Base-by-base conservation (phyloP, 2,888 invertebrate genomes). In the Thymelicus lineola region DNA sequence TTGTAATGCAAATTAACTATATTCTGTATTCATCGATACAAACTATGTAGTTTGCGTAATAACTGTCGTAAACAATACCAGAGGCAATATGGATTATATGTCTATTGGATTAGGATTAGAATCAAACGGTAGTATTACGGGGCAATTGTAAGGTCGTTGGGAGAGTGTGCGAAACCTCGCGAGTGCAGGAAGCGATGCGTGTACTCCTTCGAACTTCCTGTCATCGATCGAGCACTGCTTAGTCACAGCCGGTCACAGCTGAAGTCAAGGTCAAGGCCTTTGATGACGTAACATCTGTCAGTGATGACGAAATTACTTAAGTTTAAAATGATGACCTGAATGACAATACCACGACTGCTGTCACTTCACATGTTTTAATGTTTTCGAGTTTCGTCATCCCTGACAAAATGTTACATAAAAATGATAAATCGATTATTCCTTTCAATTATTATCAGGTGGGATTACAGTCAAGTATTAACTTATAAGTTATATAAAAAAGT, bases 101-200 rank as follows among this genome's bases (percentile, higher is more conserved):
- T 57, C 62, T n/a, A 45, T 63, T 35, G 53, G 61, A 67, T 67
- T 67, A 45, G 61, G 66, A 66, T 59, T 59, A 59, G 48, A 59
- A 66, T 50, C 58, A 59, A 50, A 35, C 58, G 59, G 59, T 3
- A 9, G 58, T 17, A 59, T 50, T 12, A 67, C 45, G 20, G 67
- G 28, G 50, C 58, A 48, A 66, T 66, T 17, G 42, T 79, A 84
- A 85, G 83, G 84, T 79, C 75, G 71, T 45, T 70, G 68, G 70
- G 76, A 81, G 78, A 79, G 80, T 79, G 79, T 81, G 80, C 75
- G 81, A 83, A 80, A 76, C 80, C 81, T 78, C 78, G 75, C 79
- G 76, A 83, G 80, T 84, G 81, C 83, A 86, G 88, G 88, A 89
- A 90, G 81, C 81, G 78, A 77, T 72, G 70, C 73, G 76, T 77